Percentiles rank a stretch among this genome's conserved stretches.
Evolutionary conservation across 2,113 vertebrate species (phyloP).

Genomic region (Rallus limicola): DNA sequence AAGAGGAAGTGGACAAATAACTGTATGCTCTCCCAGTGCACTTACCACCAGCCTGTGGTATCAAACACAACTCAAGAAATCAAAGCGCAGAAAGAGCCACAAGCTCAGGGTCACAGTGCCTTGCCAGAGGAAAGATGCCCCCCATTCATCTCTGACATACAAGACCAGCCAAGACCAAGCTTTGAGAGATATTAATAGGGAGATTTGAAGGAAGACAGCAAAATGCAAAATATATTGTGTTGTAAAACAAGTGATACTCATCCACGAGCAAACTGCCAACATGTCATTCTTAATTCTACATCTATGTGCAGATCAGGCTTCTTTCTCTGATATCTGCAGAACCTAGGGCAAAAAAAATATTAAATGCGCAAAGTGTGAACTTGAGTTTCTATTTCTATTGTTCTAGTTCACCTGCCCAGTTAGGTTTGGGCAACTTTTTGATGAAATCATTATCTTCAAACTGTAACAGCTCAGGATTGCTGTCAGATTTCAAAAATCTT

Average conservation of each 20-base stretch:
- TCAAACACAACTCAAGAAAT: background rate
- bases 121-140: background rate
- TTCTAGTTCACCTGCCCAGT: background rate
- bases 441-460: background rate
- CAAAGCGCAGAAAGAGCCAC: background rate
- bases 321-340: background rate
- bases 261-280: background rate
- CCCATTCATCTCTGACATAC: background rate
- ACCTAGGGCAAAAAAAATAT: background rate
- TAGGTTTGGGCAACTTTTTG: background rate
- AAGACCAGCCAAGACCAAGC: background rate
- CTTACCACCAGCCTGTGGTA: background rate
- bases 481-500: background rate
- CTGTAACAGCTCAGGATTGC: background rate
- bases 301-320: background rate
- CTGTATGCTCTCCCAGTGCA: background rate
- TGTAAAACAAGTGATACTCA: slow-evolving; percentile 2
- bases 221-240: background rate
- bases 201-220: background rate
- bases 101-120: background rate
- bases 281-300: background rate
- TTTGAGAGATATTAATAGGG: background rate
- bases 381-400: background rate
- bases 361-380: background rate
- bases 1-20: background rate